These are phyloP conservation scores for Oxycera nigricornis DNA, from an alignment of 2,888 invertebrate genomes.

Conservation along the genomic window DNA sequence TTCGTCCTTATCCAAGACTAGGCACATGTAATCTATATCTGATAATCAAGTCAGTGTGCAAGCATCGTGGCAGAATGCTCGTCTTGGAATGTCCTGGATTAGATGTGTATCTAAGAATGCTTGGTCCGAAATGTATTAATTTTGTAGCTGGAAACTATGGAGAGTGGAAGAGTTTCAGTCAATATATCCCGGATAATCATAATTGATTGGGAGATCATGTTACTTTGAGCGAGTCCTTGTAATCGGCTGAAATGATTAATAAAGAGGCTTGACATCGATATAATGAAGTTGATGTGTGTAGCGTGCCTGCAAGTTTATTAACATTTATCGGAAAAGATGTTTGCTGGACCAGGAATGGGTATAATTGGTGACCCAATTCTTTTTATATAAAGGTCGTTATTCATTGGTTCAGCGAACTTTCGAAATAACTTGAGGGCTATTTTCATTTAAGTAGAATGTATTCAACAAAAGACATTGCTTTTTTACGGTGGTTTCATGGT, in stretches of 20 bases:
- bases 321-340: no score
- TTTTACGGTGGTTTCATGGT: no score
- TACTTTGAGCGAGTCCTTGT: background rate
- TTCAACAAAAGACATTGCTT: no score
- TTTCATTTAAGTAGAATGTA: no score
- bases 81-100: background rate
- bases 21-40: background rate
- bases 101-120: background rate
- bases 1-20: background rate
- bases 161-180: background rate
- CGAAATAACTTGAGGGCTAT: no score
- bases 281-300: no score
- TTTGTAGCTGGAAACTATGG: background rate
- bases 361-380: no score
- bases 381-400: no score
- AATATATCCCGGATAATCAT: background rate
- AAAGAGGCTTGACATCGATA: no score
- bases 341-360: no score
- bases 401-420: no score
- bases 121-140: conserved; percentile 2
- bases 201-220: background rate
- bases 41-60: background rate
- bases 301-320: no score
- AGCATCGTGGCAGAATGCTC: background rate
- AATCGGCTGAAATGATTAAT: background rate